phyloP scores from a whole-genome alignment of 2,888 invertebrate species.

The Lithophane leautieri region DNA sequence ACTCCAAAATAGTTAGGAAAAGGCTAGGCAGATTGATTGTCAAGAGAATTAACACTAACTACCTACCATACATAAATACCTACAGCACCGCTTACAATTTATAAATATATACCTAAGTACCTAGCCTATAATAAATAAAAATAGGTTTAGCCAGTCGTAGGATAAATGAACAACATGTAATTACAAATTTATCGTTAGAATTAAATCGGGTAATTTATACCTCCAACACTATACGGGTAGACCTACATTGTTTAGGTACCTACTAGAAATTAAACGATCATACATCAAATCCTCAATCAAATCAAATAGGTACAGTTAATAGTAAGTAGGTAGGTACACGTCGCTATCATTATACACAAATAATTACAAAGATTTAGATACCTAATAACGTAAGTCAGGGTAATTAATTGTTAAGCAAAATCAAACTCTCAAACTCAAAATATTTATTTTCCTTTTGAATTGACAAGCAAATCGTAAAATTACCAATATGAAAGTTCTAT shows the following conservation, averaged over 20 bases:
- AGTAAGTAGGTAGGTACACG: neutral
- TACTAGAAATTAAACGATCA: slow-evolving; percentile 50
- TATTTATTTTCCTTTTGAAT: too few relatives aligned
- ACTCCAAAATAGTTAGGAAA: too few relatives aligned
- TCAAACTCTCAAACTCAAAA: neutral
- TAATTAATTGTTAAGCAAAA: neutral
- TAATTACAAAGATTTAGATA: neutral
- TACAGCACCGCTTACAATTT: neutral
- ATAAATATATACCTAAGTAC: neutral
- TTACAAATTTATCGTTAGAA: slow-evolving; percentile 61
- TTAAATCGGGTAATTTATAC: slow-evolving; percentile 57
- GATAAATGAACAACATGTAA: slow-evolving; percentile 56
- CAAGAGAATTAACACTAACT: too few relatives aligned
- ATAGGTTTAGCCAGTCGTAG: slow-evolving; percentile 16
- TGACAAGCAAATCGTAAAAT: too few relatives aligned
- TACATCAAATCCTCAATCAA: slow-evolving; percentile 34
- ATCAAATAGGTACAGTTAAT: slow-evolving; percentile 29
- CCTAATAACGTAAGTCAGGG: neutral
- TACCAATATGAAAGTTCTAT: too few relatives aligned
- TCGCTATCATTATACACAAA: neutral
- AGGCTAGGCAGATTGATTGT: too few relatives aligned
- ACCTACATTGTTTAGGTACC: slow-evolving; percentile 1
- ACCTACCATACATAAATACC: neutral
- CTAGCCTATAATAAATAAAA: neutral
- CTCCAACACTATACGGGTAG: slow-evolving; percentile 23